Percentiles rank a stretch among this genome's conserved stretches.
Conservation (phyloP, 2,888 invertebrate genomes). For the Nebria salina region DNA sequence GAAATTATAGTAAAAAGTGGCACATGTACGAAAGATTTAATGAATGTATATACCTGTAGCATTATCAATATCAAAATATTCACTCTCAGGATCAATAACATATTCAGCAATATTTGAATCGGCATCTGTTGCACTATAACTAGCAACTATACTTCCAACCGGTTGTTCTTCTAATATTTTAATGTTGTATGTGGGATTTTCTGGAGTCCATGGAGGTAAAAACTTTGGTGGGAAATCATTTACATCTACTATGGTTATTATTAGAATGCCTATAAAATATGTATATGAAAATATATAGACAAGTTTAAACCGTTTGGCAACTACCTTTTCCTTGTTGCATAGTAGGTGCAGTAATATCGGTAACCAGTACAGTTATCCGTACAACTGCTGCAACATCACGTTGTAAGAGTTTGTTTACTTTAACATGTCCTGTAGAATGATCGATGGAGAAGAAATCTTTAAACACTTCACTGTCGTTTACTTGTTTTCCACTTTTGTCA, state of each 20-base stretch:
- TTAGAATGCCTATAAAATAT: slow-evolving; percentile 66
- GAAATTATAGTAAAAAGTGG: too few relatives aligned
- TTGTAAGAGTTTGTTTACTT: slow-evolving; percentile 71
- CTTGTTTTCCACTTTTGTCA: slow-evolving; percentile 84
- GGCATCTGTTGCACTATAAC: slow-evolving; percentile 80
- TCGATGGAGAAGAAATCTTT: slow-evolving; percentile 75
- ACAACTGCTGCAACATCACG: slow-evolving; percentile 78
- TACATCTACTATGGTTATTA: slow-evolving; percentile 76
- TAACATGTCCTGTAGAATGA: slow-evolving; percentile 70
- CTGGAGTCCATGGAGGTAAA: slow-evolving; percentile 75
- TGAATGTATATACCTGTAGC: slow-evolving; percentile 70
- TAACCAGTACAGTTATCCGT: slow-evolving; percentile 80
- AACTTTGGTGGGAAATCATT: slow-evolving; percentile 78
- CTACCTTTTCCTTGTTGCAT: slow-evolving; percentile 81
- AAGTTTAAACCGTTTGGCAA: background rate
- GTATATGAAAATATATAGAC: slow-evolving; percentile 35
- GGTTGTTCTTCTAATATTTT: slow-evolving; percentile 86
- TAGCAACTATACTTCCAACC: slow-evolving; percentile 78
- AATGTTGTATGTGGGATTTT: slow-evolving; percentile 71
- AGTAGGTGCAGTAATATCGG: slow-evolving; percentile 81
- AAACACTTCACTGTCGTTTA: slow-evolving; percentile 61
- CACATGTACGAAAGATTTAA: too few relatives aligned
- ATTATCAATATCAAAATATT: slow-evolving; percentile 83
- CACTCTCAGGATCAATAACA: slow-evolving; percentile 73
- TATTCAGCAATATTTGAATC: slow-evolving; percentile 86